A percentile compares a stretch with the other conserved stretches of the same genome.
phyloP scores from a whole-genome alignment of 2,888 invertebrate genomes.

The Epistrophe grossulariae region DNA sequence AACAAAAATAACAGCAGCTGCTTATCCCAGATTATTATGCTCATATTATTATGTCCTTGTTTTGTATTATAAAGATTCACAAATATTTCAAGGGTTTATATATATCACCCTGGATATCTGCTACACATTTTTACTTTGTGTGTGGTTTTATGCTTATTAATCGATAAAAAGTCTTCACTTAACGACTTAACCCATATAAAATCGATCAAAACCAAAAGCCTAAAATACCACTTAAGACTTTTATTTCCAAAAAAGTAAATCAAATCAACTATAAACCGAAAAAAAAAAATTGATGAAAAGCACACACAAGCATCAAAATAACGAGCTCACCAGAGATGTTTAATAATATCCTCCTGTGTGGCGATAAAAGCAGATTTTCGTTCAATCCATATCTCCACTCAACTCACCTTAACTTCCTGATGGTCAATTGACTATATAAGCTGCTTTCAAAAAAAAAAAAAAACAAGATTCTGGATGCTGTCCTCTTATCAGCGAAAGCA shows the following conservation, averaged over 20 bases:
- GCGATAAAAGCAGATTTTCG: conserved; percentile 25
- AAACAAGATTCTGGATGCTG: not conserved
- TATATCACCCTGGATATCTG: not conserved
- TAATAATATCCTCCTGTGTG: conserved; percentile 17
- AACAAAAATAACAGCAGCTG: not conserved
- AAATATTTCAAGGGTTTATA: conserved; percentile 11
- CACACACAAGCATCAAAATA: not conserved
- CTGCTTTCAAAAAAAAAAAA: conserved; percentile 3
- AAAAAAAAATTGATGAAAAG: conserved; percentile 37
- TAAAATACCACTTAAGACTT: conserved; percentile 35
- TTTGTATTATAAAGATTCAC: not conserved
- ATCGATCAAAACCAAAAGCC: conserved; percentile 34
- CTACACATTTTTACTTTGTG: not conserved
- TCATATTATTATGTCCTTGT: not conserved
- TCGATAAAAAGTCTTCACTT: conserved; percentile 34
- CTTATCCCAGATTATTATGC: conserved; percentile 1
- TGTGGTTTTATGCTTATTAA: conserved; percentile 40
- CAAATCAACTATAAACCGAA: conserved; percentile 35
- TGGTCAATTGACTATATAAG: conserved; percentile 35
- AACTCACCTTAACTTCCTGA: not conserved
- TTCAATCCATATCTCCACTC: not conserved
- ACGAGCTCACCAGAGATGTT: conserved; percentile 10
- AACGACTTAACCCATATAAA: conserved; percentile 24
- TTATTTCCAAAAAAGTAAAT: conserved; percentile 17
- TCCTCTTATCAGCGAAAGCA: conserved; percentile 47